Evolutionary conservation across 2,113 vertebrate genomes (phyloP), one percentile per base, ranked within the genome.

Genomic region (Lates calcarifer): DNA sequence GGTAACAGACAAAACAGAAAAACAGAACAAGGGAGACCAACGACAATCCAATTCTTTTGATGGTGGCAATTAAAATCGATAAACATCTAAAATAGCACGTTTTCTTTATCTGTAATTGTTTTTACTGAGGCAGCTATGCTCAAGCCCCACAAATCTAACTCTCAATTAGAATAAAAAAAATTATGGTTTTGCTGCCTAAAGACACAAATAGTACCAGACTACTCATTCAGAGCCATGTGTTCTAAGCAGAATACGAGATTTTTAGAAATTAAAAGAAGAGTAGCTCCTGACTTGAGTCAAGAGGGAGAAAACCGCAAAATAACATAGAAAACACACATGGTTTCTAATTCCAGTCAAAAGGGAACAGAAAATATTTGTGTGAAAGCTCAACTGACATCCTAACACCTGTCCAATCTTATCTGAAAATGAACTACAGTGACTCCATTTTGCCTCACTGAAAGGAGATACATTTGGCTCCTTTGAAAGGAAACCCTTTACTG

Each of bases 371-470:
- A 72, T 78, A 77, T 81, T 81, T 87, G 35, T 77, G 43, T 51
- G 58, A 67, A 69, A 72, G 63, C 67, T 77, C 53, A 56, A 60
- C 61, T 68, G 69, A 58, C 73, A 75, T 81, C 49, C 76, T 61
- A 69, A 78, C 87, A 90, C 88, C 89, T 90, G 90, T 87, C 71
- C 69, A 74, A 83, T 89, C 77, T 87, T 75, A 87, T 91, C 81
- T 51, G 70, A 74, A 74, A 78, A 80, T 81, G 65, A 78, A 85
- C 78, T 61, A 69, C 56, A 82, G 69, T 74, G 85, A 74, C 78
- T 86, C 73, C 84, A 74, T 86, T 83, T 82, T 81, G 73, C 83
- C 64, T 10, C 18, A 31, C 47, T 91, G 87, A 91, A 90, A 86
- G 56, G 74, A 81, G 75, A 87, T 73, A 83, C 83, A 85, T 76